phyloP scores from a whole-genome alignment of 2,797 vertebrate genomes.

The Delichon dasypus region DNA sequence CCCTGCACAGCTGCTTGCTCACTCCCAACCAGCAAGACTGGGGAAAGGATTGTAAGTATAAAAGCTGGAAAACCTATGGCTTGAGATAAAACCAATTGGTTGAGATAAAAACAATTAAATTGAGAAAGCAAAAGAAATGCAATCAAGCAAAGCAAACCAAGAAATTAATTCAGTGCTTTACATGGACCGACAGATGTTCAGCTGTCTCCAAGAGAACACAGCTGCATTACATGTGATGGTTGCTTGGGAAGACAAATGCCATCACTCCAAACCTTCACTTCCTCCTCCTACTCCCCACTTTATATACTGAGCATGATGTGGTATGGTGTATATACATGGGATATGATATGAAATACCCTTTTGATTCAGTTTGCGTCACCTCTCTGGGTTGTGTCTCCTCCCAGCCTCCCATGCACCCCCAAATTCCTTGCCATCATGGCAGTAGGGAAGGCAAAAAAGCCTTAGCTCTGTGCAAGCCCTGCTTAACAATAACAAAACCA shows the following conservation, averaged over 20 bases:
- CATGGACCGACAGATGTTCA: background rate
- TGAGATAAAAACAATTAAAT: background rate
- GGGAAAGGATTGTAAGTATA: background rate
- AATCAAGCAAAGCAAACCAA: background rate
- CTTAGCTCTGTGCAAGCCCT: background rate
- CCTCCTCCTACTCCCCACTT: background rate
- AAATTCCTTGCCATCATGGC: accelerated
- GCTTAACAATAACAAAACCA: background rate
- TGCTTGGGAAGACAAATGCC: background rate
- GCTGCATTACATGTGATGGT: accelerated
- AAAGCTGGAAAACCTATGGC: background rate
- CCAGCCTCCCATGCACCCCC: background rate
- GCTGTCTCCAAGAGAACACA: background rate
- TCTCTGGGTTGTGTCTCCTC: background rate
- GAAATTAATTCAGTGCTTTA: background rate
- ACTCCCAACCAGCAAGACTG: background rate
- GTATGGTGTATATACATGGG: background rate
- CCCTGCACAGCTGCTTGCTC: background rate
- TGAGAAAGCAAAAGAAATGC: background rate
- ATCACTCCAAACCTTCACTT: background rate
- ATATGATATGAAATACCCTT: background rate
- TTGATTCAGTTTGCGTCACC: background rate
- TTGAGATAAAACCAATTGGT: background rate
- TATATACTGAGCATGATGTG: background rate
- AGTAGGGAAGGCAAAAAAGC: background rate